Evolutionary conservation across 2,888 invertebrate species (phyloP).

Genomic region (Chrysolina oricalcia): DNA sequence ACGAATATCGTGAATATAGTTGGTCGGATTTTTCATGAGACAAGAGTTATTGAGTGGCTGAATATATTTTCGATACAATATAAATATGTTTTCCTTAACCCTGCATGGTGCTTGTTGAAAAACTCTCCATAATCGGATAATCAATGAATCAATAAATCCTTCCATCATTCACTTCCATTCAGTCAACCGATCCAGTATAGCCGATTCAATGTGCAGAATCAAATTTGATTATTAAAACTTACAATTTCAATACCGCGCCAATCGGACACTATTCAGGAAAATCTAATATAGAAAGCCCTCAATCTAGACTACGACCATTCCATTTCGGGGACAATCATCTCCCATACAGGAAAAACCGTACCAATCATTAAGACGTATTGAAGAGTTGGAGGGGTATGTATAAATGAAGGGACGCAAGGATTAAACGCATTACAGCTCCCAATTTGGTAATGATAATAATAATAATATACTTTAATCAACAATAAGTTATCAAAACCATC

Average conservation of each 20-base stretch:
- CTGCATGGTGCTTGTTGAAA: too few species aligned
- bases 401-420: neutral
- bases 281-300: neutral
- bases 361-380: conserved; percentile 5
- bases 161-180: neutral
- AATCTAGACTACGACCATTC: neutral
- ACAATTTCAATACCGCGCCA: neutral
- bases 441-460: too few species aligned
- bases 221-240: neutral
- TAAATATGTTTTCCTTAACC: too few species aligned
- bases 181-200: too few species aligned
- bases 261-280: neutral
- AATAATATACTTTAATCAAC: too few species aligned
- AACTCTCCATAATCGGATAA: too few species aligned
- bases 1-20: too few species aligned
- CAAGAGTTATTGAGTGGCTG: too few species aligned
- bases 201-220: neutral
- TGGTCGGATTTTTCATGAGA: too few species aligned
- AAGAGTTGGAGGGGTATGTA: neutral
- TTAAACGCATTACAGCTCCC: conserved; percentile 7
- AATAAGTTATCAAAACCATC: too few species aligned
- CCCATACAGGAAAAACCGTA: conserved; percentile 10
- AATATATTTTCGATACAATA: too few species aligned
- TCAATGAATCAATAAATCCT: neutral
- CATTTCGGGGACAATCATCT: neutral